These are phyloP conservation scores for Brachionus asplanchnoidis DNA, from an alignment of 1,140 invertebrate genomes.

Conservation along the genomic window DNA sequence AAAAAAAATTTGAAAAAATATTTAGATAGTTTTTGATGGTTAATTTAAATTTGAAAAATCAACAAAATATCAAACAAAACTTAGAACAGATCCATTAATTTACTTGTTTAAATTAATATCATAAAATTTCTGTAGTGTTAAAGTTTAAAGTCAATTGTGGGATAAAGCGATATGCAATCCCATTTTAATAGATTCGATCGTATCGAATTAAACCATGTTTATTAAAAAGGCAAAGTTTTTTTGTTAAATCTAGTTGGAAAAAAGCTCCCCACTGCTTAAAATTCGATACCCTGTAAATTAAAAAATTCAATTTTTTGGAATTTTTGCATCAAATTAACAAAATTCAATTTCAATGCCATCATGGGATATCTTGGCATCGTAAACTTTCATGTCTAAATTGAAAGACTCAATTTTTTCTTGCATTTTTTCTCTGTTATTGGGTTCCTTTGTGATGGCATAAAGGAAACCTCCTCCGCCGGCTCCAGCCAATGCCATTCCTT, in stretches of 20 bases:
- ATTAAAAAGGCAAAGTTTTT: not conserved
- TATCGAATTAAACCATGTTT: not conserved
- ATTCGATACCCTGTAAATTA: not conserved
- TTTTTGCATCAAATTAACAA: not conserved
- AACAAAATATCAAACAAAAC: not conserved
- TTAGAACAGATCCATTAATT: not conserved
- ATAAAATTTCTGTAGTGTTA: no score
- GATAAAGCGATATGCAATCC: not conserved
- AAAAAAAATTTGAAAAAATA: no score
- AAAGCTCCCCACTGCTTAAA: not conserved
- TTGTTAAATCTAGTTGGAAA: not conserved
- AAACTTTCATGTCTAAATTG: not conserved
- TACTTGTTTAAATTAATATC: no score
- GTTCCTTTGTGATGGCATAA: conserved; percentile 53
- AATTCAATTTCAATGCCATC: conserved; percentile 30
- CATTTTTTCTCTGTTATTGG: conserved; percentile 44
- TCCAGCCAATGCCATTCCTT: conserved; percentile 50
- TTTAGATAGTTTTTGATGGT: no score
- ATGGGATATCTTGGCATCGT: conserved; percentile 22
- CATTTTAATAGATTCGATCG: not conserved
- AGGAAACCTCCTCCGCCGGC: conserved; percentile 60
- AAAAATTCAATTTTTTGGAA: not conserved
- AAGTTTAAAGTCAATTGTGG: not conserved
- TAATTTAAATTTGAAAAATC: not conserved
- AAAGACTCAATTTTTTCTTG: conserved; percentile 42